phyloP scores from a whole-genome alignment of 2,888 invertebrate species.

The Synergus itoensis region DNA sequence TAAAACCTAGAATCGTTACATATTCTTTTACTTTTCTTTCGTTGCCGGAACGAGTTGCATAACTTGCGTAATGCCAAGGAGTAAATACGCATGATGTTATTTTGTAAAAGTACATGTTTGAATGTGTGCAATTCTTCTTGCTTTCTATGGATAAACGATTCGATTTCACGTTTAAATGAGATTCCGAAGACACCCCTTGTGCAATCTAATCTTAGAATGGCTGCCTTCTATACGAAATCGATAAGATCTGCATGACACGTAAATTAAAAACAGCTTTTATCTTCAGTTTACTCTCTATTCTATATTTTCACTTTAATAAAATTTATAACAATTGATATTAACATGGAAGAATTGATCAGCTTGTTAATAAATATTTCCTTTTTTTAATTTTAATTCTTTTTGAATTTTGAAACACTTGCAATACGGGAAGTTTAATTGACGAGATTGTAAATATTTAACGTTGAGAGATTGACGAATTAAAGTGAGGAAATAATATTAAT shows the following conservation, averaged over 20 bases:
- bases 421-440: neutral
- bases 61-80: conserved; percentile 58
- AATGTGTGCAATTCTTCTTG: neutral
- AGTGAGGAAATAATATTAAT: neutral
- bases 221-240: neutral
- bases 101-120: neutral
- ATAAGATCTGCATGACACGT: neutral
- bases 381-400: neutral
- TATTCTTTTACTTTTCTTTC: neutral
- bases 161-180: conserved; percentile 15
- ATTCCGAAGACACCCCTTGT: conserved; percentile 3
- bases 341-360: neutral
- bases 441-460: neutral
- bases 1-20: too few species aligned
- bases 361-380: neutral
- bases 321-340: too few species aligned
- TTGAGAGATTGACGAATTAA: neutral
- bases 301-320: neutral
- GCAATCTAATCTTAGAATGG: neutral
- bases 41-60: conserved; percentile 51
- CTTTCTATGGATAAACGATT: conserved; percentile 22
- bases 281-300: neutral
- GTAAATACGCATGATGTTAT: conserved; percentile 47
- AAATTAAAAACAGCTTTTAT: neutral
- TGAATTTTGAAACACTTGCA: neutral